Evolutionary conservation across 1,140 invertebrate species (phyloP).

Genomic region (Meloidogyne exigua): DNA sequence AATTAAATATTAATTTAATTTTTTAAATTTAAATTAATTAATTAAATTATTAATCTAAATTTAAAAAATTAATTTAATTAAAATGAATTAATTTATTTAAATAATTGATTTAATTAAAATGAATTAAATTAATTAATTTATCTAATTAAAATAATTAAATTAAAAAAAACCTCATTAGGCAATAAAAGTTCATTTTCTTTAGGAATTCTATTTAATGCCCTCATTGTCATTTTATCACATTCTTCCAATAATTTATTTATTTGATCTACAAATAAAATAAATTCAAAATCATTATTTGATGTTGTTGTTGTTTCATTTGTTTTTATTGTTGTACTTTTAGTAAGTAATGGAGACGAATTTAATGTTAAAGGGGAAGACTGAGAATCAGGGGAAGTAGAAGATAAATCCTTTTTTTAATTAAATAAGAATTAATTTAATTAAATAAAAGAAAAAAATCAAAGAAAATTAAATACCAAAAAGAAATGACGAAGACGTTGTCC

Average conservation of each 20-base stretch:
- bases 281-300: conserved; percentile 29
- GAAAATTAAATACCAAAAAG: conserved; percentile 10
- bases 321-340: conserved; percentile 13
- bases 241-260: conserved; percentile 30
- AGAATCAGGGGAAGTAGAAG: background rate
- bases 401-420: background rate
- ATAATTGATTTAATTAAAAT: conserved; percentile 1
- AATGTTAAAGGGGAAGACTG: background rate
- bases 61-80: background rate
- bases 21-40: background rate
- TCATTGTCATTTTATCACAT: conserved; percentile 27
- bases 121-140: background rate
- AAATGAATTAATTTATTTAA: background rate
- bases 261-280: conserved; percentile 38
- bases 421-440: too few relatives aligned
- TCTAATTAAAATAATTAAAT: background rate
- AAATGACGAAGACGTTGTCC: conserved; percentile 42
- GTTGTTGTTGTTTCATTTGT: too few relatives aligned
- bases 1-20: background rate
- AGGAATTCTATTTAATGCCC: conserved; percentile 47
- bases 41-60: too few relatives aligned
- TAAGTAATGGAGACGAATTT: conserved; percentile 12
- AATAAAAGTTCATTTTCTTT: conserved; percentile 42
- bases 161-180: conserved; percentile 29
- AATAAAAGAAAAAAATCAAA: background rate